A percentile compares a stretch with the other conserved stretches of the same genome.
Conservation (phyloP, 2,113 vertebrate genomes). For the Sebastes schlegelii region DNA sequence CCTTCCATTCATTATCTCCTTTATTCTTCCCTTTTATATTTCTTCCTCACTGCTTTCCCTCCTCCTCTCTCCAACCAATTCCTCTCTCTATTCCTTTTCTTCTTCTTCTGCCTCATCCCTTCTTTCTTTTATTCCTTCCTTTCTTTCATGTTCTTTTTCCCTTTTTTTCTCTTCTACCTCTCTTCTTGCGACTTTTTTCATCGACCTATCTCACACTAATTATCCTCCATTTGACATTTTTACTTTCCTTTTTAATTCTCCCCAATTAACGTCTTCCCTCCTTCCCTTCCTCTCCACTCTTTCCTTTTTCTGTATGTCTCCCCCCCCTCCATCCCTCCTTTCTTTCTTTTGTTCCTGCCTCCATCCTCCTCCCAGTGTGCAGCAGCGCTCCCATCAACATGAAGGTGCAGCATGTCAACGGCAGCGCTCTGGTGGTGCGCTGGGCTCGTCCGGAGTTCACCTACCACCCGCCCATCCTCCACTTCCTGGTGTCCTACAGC, state of each 20-base stretch:
- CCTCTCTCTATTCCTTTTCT: not conserved
- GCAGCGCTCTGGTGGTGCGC: constrained; percentile 91
- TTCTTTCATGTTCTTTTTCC: not conserved
- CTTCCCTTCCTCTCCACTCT: not conserved
- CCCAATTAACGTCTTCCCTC: not conserved
- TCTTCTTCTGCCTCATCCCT: not conserved
- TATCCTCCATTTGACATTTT: not conserved
- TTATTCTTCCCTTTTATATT: not conserved
- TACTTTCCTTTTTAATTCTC: not conserved
- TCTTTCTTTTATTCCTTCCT: not conserved
- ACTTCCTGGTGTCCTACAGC: constrained; percentile 97
- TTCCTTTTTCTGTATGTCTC: not conserved
- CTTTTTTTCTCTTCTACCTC: not conserved
- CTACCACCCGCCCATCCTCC: constrained; percentile 96
- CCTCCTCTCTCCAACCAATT: not conserved
- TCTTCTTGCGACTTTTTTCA: not conserved
- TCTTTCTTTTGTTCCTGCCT: not conserved
- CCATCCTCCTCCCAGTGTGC: constrained; percentile 84
- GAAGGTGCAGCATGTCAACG: constrained; percentile 96
- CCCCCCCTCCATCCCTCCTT: not conserved
- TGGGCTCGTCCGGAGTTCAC: constrained; percentile 92
- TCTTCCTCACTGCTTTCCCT: not conserved
- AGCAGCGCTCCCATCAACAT: constrained; percentile 96
- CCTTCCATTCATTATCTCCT: not conserved
- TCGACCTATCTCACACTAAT: not conserved